Evolutionary conservation across 2,113 vertebrate species (phyloP), one percentile per base, ranked within the genome.

Genomic region (Rhinogobius similis): DNA sequence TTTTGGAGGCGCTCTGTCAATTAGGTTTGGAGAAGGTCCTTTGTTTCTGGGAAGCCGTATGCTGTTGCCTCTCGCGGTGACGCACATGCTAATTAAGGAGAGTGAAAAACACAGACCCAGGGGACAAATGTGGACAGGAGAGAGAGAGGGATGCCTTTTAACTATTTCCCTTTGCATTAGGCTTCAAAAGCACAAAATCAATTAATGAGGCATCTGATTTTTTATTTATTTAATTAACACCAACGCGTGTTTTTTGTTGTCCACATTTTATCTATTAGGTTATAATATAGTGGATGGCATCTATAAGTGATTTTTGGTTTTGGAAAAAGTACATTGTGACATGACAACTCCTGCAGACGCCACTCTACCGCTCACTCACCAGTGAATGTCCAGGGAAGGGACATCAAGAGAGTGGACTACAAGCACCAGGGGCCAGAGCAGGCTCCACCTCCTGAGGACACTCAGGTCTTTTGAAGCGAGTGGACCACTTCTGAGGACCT

Each of bases 11-110:
- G 62, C 56, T 68, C 39, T 58, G 62, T 66, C 64, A 68, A 44
- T 75, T 79, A 67, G 61, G 27, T 67, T 73, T 72, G 38, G 23
- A 67, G 61, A 71, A 69, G 48, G 46, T 64, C 46, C 76, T 77
- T 81, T 77, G 61, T 73, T 81, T 73, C 48, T 70, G 72, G 48
- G 55, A 73, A 67, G 52, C 39, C 13, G 8, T 67, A 58, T 16
- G 62, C 70, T 18, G 59, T 69, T 69, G 39, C 56, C 48, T 58
- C 55, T 64, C 53, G 66, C 71, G 43, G 65, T 82, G 82, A 80
- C 73, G 76, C 84, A 85, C 84, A 83, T 83, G 75, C 65, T 82
- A 87, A 88, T 87, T 70, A 85, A 71, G 24, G 50, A 72, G 66
- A 79, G 32, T 58, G 67, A 46, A 53, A 70, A 64, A 74, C 20